These are phyloP conservation scores for Gavia stellata DNA, from an alignment of 2,113 vertebrate species.

Conservation along the genomic window DNA sequence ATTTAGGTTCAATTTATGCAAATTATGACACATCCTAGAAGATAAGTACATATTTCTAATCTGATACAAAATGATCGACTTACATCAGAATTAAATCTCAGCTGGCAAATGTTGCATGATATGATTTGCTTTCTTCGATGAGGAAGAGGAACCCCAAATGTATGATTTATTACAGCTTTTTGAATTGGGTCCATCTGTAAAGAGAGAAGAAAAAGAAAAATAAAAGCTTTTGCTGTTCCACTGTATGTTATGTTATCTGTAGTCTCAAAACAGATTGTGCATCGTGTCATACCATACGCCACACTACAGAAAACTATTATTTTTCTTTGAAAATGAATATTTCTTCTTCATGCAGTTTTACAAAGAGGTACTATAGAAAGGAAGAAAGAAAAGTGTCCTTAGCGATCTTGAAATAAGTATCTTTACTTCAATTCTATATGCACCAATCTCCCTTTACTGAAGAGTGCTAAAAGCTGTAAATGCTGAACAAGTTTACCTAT, in stretches of 20 bases:
- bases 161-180: constrained; percentile 97
- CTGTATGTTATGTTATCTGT: background rate
- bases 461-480: background rate
- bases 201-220: constrained; percentile 71
- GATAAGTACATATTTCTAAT: constrained; percentile 46
- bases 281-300: background rate
- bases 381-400: background rate
- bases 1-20: constrained; percentile 26
- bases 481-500: background rate
- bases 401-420: background rate
- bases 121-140: constrained; percentile 89
- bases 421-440: background rate
- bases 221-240: constrained; percentile 72
- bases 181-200: constrained; percentile 97
- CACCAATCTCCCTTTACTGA: background rate
- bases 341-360: background rate
- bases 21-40: constrained; percentile 23
- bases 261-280: constrained; percentile 10
- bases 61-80: constrained; percentile 70
- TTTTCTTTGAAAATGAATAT: constrained; percentile 23
- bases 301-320: background rate
- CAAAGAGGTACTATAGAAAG: background rate
- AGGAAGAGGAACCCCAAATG: constrained; percentile 86
- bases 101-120: constrained; percentile 93
- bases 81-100: constrained; percentile 99